These are phyloP conservation scores for Maccullochella peelii DNA, from an alignment of 2,113 vertebrate genomes.

Conservation along the genomic window DNA sequence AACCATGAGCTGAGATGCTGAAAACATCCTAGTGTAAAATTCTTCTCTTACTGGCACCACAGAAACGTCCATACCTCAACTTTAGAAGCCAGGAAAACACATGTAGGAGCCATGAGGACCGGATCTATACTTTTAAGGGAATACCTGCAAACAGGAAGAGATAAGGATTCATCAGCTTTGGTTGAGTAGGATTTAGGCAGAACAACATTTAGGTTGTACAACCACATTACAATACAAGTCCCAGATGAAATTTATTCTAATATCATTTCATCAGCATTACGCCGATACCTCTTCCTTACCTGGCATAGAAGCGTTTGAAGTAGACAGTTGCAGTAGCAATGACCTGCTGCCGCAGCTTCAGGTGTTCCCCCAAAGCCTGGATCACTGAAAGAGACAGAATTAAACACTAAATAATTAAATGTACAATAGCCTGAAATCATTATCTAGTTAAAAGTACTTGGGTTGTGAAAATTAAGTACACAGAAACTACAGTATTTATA, in stretches of 20 bases:
- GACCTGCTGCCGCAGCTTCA: conserved; percentile 99
- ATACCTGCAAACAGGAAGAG: conserved; percentile 87
- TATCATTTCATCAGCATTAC: not conserved
- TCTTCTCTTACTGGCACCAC: not conserved
- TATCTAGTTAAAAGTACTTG: not conserved
- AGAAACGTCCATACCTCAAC: conserved; percentile 90
- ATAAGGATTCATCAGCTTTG: not conserved
- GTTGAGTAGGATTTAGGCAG: not conserved
- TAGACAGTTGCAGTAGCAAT: conserved; percentile 99
- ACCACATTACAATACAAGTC: no score
- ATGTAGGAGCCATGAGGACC: conserved; percentile 99
- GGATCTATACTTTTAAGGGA: conserved; percentile 99
- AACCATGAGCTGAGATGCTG: not conserved
- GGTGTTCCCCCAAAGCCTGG: conserved; percentile 97
- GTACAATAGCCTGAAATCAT: not conserved
- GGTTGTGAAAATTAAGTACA: not conserved
- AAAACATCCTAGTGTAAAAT: not conserved
- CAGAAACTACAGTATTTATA: not conserved
- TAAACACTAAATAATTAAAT: not conserved
- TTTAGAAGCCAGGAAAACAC: conserved; percentile 99
- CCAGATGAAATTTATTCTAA: accelerated
- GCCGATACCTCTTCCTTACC: conserved; percentile 80
- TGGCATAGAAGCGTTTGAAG: conserved; percentile 99
- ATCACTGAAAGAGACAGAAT: conserved; percentile 88
- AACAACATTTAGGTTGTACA: not conserved